phyloP scores from a whole-genome alignment of 1,140 invertebrate genomes.

The Anastatus disparis region DNA sequence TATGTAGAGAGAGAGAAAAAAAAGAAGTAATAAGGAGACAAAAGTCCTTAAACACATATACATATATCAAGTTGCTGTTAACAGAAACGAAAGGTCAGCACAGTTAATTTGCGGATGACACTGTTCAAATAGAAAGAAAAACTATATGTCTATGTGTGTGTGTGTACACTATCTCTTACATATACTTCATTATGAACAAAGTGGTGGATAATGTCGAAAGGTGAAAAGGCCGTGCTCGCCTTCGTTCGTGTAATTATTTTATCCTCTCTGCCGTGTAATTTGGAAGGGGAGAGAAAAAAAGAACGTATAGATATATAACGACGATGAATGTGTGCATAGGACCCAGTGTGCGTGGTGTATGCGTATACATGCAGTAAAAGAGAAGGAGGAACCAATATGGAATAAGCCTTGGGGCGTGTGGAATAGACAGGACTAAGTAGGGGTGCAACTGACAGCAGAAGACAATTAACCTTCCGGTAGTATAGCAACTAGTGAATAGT shows the following conservation, averaged over 20 bases:
- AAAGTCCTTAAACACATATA: too few relatives aligned
- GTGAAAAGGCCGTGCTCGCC: constrained; percentile 47
- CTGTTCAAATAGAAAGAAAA: constrained; percentile 55
- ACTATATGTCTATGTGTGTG: too few relatives aligned
- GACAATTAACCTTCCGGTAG: constrained; percentile 61
- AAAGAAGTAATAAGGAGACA: too few relatives aligned
- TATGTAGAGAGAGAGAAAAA: too few relatives aligned
- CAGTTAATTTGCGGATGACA: constrained; percentile 52
- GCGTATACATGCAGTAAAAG: constrained; percentile 46
- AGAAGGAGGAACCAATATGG: constrained; percentile 42
- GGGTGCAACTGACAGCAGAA: constrained; percentile 62
- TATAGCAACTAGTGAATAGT: background rate
- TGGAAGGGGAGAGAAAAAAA: too few relatives aligned
- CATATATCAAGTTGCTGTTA: too few relatives aligned
- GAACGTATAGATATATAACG: background rate
- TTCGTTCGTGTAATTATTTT: constrained; percentile 57
- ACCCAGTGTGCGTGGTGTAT: constrained; percentile 44
- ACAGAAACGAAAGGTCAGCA: constrained; percentile 25
- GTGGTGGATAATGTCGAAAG: constrained; percentile 45
- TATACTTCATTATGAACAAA: background rate
- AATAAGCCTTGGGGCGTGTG: constrained; percentile 55
- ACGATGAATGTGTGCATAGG: background rate
- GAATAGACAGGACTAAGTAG: constrained; percentile 60
- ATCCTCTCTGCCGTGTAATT: constrained; percentile 60
- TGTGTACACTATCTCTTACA: too few relatives aligned